These are phyloP conservation scores for Ypsolopha sequella DNA, from an alignment of 2,888 invertebrate species.

Conservation along the genomic window DNA sequence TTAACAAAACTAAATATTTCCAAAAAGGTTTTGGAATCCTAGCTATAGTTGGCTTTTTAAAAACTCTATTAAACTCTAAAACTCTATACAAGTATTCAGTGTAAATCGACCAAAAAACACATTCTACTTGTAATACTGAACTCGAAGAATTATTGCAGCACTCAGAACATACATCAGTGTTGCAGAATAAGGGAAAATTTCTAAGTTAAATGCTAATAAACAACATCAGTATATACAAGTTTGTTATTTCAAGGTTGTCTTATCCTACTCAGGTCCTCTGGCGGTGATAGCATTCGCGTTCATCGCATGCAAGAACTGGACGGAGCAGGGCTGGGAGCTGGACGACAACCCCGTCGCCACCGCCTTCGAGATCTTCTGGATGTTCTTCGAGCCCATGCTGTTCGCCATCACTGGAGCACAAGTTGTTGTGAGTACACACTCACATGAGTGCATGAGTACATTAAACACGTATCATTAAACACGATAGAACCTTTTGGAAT, in stretches of 20 bases:
- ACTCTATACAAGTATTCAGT: too few species aligned
- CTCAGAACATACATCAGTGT: not conserved
- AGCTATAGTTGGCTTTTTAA: too few species aligned
- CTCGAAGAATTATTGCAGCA: too few species aligned
- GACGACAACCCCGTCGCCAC: constrained; percentile 90
- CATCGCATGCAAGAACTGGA: constrained; percentile 85
- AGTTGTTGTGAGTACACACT: constrained; percentile 78
- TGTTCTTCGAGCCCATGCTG: constrained; percentile 94
- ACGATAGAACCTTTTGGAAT: too few species aligned
- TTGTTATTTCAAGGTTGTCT: not conserved
- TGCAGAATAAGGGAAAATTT: not conserved
- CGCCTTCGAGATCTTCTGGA: constrained; percentile 94
- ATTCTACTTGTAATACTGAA: not conserved
- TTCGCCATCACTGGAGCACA: constrained; percentile 95
- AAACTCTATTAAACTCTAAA: too few species aligned
- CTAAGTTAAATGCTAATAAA: too few species aligned
- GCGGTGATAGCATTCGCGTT: constrained; percentile 88
- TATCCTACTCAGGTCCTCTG: constrained; percentile 75
- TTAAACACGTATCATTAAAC: too few species aligned
- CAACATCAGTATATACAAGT: not conserved
- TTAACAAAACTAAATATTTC: too few species aligned
- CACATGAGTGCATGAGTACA: too few species aligned
- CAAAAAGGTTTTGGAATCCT: too few species aligned
- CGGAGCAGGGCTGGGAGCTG: constrained; percentile 86
- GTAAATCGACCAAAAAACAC: not conserved